phyloP scores from a whole-genome alignment of 2,797 vertebrate genomes.

The Tenualosa thibaudeaui region DNA sequence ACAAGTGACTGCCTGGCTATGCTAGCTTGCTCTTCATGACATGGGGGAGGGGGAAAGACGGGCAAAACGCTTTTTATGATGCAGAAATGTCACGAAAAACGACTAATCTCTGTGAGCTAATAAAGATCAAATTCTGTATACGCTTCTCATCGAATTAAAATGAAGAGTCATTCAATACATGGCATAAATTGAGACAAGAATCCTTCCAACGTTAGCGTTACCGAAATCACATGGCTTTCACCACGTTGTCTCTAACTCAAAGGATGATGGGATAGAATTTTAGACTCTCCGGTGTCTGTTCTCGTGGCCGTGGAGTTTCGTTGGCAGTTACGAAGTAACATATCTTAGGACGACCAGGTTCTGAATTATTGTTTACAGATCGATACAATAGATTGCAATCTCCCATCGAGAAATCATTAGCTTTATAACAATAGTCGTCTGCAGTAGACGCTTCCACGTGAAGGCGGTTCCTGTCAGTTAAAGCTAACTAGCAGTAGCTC shows the following conservation, averaged over 20 bases:
- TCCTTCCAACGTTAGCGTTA: not conserved
- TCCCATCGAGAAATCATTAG: not conserved
- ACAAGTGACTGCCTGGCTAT: not conserved
- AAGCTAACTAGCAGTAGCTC: slow-evolving; percentile 16
- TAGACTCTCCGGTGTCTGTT: not conserved
- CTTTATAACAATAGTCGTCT: not conserved
- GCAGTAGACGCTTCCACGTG: not conserved
- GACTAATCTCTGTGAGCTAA: not conserved
- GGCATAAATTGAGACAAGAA: not conserved
- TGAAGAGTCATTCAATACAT: not conserved
- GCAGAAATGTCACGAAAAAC: not conserved
- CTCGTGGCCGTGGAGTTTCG: not conserved
- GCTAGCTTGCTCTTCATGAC: not conserved
- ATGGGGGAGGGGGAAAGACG: not conserved
- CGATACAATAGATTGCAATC: not conserved
- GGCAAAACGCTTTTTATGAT: not conserved
- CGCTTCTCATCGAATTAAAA: not conserved
- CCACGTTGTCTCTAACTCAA: slow-evolving; percentile 38
- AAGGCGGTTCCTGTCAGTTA: not conserved
- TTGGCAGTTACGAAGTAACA: not conserved
- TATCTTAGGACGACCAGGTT: too few relatives aligned
- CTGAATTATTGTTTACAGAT: not conserved
- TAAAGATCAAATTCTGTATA: not conserved
- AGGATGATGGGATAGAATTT: slow-evolving; percentile 31
- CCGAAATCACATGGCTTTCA: slow-evolving; percentile 38